These are phyloP conservation scores for Tetramorium parvispinum DNA, from an alignment of 1,140 invertebrate species.

Conservation along the genomic window DNA sequence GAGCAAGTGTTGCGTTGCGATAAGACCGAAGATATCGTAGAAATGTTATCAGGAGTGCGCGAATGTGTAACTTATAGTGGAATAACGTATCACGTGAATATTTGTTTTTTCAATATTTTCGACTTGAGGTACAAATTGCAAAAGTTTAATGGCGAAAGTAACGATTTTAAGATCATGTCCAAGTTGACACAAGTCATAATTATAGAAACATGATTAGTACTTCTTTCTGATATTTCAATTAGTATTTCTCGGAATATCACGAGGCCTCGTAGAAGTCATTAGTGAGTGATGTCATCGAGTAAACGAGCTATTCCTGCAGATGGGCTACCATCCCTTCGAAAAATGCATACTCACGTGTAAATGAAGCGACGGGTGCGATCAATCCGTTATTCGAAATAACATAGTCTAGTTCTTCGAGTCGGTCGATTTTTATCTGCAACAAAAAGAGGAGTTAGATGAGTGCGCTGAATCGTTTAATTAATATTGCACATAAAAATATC, in stretches of 20 bases:
- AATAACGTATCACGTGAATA: neutral
- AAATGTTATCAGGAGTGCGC: neutral
- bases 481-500: neutral
- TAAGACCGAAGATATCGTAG: slow-evolving; percentile 33
- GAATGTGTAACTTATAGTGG: neutral
- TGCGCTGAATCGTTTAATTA: neutral
- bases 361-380: slow-evolving; percentile 84
- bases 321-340: neutral
- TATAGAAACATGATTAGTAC: neutral
- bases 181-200: slow-evolving; percentile 14
- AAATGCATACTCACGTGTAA: slow-evolving; percentile 80
- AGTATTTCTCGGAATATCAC: neutral
- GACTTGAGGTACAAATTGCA: neutral
- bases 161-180: neutral
- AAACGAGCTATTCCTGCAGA: slow-evolving; percentile 5
- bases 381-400: slow-evolving; percentile 84
- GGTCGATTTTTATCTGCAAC: slow-evolving; percentile 77
- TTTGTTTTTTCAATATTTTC: neutral
- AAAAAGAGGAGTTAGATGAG: slow-evolving; percentile 44
- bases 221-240: slow-evolving; percentile 22
- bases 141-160: neutral
- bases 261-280: neutral
- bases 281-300: slow-evolving; percentile 16
- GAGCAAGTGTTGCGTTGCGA: slow-evolving; percentile 50
- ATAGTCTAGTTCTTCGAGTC: slow-evolving; percentile 80